Percentiles rank a stretch among this genome's conserved stretches.
Evolutionary conservation across 2,797 vertebrate species (phyloP).

Genomic region (Darevskia nairensis): DNA sequence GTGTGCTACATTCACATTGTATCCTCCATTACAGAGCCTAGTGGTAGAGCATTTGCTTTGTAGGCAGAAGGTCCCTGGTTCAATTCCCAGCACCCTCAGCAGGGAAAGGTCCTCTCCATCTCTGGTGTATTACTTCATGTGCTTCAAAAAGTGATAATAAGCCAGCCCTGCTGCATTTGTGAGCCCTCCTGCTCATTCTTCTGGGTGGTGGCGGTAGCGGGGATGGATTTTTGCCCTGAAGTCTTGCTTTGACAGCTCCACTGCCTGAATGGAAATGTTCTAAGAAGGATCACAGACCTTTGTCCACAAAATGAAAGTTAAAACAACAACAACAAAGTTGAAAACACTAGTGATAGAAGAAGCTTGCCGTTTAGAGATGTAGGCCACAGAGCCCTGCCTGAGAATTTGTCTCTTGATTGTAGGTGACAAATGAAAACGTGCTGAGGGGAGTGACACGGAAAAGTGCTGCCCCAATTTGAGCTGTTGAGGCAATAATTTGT

Average conservation of each 20-base stretch:
- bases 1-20: too few relatives aligned
- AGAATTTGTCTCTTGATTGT: constrained; percentile 60
- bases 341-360: constrained; percentile 35
- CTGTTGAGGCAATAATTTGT: constrained; percentile 75
- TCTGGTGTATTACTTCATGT: too few relatives aligned
- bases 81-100: too few relatives aligned
- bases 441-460: constrained; percentile 70
- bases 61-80: background rate
- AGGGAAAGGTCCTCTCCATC: too few relatives aligned
- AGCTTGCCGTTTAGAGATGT: constrained; percentile 34
- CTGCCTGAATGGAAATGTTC: constrained; percentile 15
- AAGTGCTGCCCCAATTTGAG: constrained; percentile 67
- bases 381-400: constrained; percentile 30
- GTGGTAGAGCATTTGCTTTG: background rate
- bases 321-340: fast-evolving
- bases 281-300: background rate
- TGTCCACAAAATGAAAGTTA: constrained; percentile 12
- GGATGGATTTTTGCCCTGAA: background rate
- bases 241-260: constrained; percentile 10
- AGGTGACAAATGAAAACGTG: constrained; percentile 64
- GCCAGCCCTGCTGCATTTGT: background rate
- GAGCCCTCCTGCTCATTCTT: too few relatives aligned
- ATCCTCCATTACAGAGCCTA: background rate
- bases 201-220: background rate
- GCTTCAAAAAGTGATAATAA: background rate